phyloP scores from a whole-genome alignment of 1,140 invertebrate genomes.

The Vollenhovia emeryi region DNA sequence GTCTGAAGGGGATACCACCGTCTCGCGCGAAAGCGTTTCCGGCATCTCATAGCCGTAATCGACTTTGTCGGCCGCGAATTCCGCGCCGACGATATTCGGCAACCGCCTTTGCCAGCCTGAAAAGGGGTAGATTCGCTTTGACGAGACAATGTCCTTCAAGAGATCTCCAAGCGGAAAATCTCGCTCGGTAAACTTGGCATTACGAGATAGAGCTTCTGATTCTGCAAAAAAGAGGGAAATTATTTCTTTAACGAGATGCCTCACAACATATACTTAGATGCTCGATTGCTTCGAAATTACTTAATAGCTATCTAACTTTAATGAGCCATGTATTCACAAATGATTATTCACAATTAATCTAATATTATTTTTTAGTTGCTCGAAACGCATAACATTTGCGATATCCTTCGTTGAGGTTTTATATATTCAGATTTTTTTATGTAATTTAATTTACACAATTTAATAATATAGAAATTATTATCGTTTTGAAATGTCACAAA shows the following conservation, averaged over 20 bases:
- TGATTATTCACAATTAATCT: background rate
- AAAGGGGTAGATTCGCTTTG: conserved; percentile 40
- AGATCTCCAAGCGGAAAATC: background rate
- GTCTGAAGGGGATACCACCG: conserved; percentile 33
- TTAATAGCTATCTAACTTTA: background rate
- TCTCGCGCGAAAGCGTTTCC: conserved; percentile 43
- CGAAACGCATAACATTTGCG: background rate
- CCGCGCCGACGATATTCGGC: background rate
- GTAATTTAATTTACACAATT: background rate
- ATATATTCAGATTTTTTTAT: background rate
- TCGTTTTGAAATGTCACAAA: background rate
- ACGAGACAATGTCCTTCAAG: conserved; percentile 15
- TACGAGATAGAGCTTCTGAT: background rate
- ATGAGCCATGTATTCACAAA: background rate
- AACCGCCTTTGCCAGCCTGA: conserved; percentile 14
- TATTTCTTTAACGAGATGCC: background rate
- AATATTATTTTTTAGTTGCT: background rate
- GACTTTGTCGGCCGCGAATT: conserved; percentile 43
- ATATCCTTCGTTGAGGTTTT: background rate
- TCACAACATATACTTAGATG: background rate
- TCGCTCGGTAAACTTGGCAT: background rate
- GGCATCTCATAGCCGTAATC: conserved; percentile 19
- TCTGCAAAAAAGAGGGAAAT: conserved; percentile 46
- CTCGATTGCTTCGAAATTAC: background rate
- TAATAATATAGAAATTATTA: background rate